These are phyloP conservation scores for Cariama cristata DNA, from an alignment of 2,113 vertebrate genomes.

Conservation along the genomic window DNA sequence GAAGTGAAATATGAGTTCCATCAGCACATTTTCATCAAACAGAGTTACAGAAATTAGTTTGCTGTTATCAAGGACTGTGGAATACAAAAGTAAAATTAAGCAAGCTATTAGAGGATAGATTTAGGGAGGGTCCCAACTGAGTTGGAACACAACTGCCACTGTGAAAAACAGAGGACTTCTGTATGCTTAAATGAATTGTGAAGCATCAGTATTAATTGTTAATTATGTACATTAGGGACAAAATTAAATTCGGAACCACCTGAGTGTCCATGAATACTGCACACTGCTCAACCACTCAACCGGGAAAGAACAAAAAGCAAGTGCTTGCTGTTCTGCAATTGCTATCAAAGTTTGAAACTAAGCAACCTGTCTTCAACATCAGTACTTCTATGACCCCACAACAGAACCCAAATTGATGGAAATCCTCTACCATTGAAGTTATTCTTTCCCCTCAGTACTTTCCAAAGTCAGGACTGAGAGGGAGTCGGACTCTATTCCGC, in stretches of 20 bases:
- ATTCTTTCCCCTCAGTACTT: background rate
- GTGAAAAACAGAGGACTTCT: conserved; percentile 49
- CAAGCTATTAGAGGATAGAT: conserved; percentile 70
- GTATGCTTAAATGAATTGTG: conserved; percentile 60
- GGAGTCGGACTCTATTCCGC: background rate
- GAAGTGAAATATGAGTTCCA: conserved; percentile 87
- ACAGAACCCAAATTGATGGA: background rate
- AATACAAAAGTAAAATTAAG: conserved; percentile 83
- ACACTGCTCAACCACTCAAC: background rate
- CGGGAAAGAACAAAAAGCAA: background rate
- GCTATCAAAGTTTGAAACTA: background rate
- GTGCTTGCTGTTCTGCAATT: background rate
- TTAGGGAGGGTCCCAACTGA: conserved; percentile 64
- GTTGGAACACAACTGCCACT: conserved; percentile 53
- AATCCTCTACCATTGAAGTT: background rate
- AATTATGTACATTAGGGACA: conserved; percentile 47
- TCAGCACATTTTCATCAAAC: conserved; percentile 84
- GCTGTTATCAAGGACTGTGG: conserved; percentile 74
- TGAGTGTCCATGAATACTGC: conserved; percentile 13
- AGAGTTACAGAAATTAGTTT: conserved; percentile 81
- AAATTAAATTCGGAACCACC: conserved; percentile 24
- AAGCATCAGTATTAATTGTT: conserved; percentile 51
- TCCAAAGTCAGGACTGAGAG: background rate
- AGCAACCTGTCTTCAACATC: background rate
- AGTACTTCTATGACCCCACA: background rate